Base-by-base conservation (phyloP, 2,888 invertebrate species). In the Drosophila quinaria region DNA sequence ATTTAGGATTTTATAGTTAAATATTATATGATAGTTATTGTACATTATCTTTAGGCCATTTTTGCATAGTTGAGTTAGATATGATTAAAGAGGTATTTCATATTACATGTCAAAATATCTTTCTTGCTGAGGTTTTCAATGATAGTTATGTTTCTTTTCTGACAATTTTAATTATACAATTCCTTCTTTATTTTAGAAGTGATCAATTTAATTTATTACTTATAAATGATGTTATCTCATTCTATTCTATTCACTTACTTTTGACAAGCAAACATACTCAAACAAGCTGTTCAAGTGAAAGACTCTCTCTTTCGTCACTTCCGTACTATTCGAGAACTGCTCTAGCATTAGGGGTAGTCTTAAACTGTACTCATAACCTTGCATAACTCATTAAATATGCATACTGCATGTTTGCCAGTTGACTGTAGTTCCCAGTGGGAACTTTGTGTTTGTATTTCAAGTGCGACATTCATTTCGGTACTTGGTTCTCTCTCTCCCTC, bases 311-410 rank as follows among this genome's bases (percentile, higher is more conserved):
- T 10, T 19, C n/a, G 31, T 31, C 8, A 19, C 54, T 54, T 55
- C 31, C 42, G 42, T 22, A 15, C 17, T 49, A 13, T 25, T 9
- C 1, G 46, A 11, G 25, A n/a, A n/a, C 46, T 25, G 25, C 4
- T 3, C n/a, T 29, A 10, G 35, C 37, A 15, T 22, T 56, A 22
- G 29, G 52, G 22, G 19, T 44, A 35, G n/a, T 37, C 22, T 9
- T 29, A 11, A 19, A 13, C 17, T 29, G 41, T n/a, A 50, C 35
- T 46, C 59, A 47, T 55, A 51, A 42, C 44, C 54, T 54, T 47
- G 59, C 50, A 55, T 55, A 59, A 51, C 39, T 31, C 60, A 68
- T 74, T 67, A 68, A 52, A 68, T 74, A 78, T 58, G 75, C 68
- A 78, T 17, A 46, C 56, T 64, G 68, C 47, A 74, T 63, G 37